Evolutionary conservation across 2,113 vertebrate genomes (phyloP).

Genomic region (Phyllostomus hastatus): DNA sequence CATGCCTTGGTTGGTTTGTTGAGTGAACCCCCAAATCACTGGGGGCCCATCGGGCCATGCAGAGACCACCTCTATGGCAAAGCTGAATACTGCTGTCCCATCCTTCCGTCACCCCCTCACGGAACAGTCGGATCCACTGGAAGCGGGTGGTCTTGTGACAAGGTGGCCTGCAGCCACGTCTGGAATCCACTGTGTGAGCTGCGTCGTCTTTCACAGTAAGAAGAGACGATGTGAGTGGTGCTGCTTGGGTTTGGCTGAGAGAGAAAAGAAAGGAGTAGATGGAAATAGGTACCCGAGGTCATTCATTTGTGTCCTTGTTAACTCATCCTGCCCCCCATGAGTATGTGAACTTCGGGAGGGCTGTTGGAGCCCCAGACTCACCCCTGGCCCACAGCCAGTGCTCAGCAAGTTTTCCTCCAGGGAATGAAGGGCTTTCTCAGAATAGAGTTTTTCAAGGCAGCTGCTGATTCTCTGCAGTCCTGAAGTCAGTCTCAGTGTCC

Average conservation of each 20-base stretch:
- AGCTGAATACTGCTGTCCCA: neutral
- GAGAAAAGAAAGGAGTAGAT: neutral
- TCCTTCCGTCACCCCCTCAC: neutral
- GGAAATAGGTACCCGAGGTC: neutral
- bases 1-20: neutral
- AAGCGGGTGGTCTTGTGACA: conserved; percentile 37
- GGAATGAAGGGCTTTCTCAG: neutral
- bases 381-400: accelerated
- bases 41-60: neutral
- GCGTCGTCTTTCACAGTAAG: neutral
- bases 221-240: neutral
- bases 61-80: neutral
- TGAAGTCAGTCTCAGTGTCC: neutral
- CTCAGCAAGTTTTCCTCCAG: neutral
- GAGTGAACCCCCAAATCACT: neutral
- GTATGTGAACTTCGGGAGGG: neutral
- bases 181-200: neutral
- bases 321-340: neutral
- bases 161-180: neutral
- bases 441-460: neutral
- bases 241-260: neutral
- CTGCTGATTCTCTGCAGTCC: neutral
- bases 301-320: no score
- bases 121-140: neutral
- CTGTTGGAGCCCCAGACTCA: neutral